Conservation (phyloP, 2,888 invertebrate genomes). For the Coremacera marginata region DNA sequence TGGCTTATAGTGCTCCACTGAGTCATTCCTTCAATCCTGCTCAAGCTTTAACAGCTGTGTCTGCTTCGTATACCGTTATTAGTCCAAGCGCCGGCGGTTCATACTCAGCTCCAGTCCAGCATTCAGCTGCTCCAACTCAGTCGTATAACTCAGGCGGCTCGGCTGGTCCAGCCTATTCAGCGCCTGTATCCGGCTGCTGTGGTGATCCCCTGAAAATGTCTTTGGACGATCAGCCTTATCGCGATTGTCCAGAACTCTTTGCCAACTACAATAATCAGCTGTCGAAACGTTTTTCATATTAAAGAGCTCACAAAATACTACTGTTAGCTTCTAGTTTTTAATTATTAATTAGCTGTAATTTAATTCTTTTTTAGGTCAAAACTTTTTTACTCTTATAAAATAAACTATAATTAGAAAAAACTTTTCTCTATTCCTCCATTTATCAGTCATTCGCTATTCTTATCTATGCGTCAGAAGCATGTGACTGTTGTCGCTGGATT, state of each 20-base stretch:
- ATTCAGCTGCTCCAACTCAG: not conserved
- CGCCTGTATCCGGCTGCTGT: conserved; percentile 39
- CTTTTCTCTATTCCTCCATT: not conserved
- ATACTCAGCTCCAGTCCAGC: not conserved
- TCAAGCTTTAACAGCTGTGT: not conserved
- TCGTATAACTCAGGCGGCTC: not conserved
- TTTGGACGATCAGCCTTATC: conserved; percentile 58
- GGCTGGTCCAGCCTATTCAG: not conserved
- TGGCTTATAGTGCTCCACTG: too few species aligned
- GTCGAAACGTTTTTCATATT: not conserved
- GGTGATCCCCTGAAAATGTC: conserved; percentile 52
- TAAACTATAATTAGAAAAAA: not conserved
- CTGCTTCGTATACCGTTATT: not conserved
- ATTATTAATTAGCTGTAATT: not conserved
- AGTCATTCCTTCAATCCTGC: too few species aligned
- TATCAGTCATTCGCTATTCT: not conserved
- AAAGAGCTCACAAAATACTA: not conserved
- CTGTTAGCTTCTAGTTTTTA: not conserved
- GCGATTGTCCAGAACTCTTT: conserved; percentile 60
- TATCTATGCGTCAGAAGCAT: not conserved
- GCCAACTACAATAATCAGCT: conserved; percentile 50
- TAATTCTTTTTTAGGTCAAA: not conserved
- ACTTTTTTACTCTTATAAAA: not conserved
- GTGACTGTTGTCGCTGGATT: not conserved
- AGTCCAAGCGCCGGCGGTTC: not conserved